These are phyloP conservation scores for Corythoichthys haematopterus DNA, from an alignment of 2,113 vertebrate species.

Conservation along the genomic window DNA sequence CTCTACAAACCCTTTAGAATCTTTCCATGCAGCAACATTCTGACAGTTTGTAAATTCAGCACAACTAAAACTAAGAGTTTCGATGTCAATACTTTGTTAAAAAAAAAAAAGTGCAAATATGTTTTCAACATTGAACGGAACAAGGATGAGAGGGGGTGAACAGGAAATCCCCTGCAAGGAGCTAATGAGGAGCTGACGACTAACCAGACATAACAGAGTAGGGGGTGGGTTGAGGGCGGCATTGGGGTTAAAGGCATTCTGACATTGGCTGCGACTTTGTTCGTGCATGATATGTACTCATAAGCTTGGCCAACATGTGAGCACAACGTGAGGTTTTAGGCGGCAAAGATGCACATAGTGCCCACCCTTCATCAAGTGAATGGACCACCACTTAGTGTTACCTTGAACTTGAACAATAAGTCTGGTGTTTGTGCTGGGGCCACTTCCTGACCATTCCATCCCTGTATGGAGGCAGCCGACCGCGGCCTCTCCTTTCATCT, in stretches of 20 bases:
- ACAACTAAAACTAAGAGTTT: constrained; percentile 31
- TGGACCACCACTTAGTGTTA: constrained; percentile 62
- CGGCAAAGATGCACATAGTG: background rate
- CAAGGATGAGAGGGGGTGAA: constrained; percentile 43
- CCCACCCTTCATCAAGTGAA: constrained; percentile 22
- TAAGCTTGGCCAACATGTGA: constrained; percentile 26
- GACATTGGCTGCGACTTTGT: constrained; percentile 64
- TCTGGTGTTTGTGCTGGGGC: constrained; percentile 66
- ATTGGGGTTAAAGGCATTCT: constrained; percentile 41
- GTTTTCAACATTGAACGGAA: constrained; percentile 47
- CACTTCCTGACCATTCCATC: constrained; percentile 67
- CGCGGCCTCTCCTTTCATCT: constrained; percentile 64
- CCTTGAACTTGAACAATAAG: constrained; percentile 73
- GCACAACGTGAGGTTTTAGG: background rate
- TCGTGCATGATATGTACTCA: constrained; percentile 10
- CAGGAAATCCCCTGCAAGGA: constrained; percentile 65
- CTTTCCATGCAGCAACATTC: constrained; percentile 18
- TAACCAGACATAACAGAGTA: constrained; percentile 65
- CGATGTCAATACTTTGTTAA: constrained; percentile 40
- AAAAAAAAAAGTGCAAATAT: constrained; percentile 44
- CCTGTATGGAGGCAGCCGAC: constrained; percentile 57
- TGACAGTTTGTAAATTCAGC: constrained; percentile 38
- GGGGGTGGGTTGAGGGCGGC: constrained; percentile 23
- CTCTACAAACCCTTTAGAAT: constrained; percentile 17
- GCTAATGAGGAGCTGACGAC: constrained; percentile 66